Base-by-base conservation (phyloP, 1,140 invertebrate genomes). In the Calephelis virginiensis region DNA sequence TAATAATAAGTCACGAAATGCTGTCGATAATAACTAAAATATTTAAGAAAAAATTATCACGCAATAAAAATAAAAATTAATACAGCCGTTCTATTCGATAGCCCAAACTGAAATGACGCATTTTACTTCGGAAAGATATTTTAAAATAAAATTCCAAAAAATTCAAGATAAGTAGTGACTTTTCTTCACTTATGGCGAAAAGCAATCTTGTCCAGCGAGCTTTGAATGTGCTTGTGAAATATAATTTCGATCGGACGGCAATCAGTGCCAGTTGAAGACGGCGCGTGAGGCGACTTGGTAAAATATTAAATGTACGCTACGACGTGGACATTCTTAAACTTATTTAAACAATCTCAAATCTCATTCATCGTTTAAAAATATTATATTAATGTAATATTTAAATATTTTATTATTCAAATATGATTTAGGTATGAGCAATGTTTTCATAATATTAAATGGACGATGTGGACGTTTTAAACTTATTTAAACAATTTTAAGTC, bases 231-330 rank as follows among this genome's bases (percentile, higher is more conserved):
- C 81, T 81, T 80, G 82, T 82, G 85, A 91, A 91, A 91, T 90
- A 91, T 92, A 89, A 92, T 92, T 92, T 85, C 86, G 91, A 92
- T 91, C 85, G 85, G 85, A 81, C 85, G 80, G 87, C 91, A 92
- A 92, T 92, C 91, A 92, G 83, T 81, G 80, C 75, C 89, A 82
- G 91, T 92, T 91, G 89, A 91, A 90, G 87, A 82, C 76, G 83
- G 86, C 82, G 90, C 90, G 91, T 92, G 90, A 92, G 87, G 63
- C 67, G 89, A 90, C 85, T 92, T 65, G 59, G 69, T 80, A 89
- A 90, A 86, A 88, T 90, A 89, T 88, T 83, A 86, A 87, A 89
- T 84, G 78, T 85, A 76, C 79, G 75, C 75, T 75, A 69, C 67
- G 68, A 73, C 72, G 74, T 70, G 72, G 65, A 60, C 63, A 64